Base-by-base conservation (phyloP, 64 coral and sea anemone species). In the Trachythela sp. region DNA sequence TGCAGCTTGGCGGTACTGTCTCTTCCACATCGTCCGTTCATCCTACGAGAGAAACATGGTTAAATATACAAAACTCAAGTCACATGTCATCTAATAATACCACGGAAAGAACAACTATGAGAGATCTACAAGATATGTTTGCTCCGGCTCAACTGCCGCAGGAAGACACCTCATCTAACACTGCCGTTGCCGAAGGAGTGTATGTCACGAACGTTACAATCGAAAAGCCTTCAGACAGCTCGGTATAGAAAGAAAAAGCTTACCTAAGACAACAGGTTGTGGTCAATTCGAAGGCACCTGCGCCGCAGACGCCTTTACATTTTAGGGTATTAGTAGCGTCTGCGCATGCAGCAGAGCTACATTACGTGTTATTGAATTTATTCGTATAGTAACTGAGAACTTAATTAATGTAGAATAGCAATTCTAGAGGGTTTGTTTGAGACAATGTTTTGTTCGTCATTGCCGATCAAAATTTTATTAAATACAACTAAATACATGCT, bases 1-100 rank as follows among this genome's bases (percentile, higher is more conserved):
- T 64, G 22, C 20, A 20, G 22, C 15, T 64, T 64, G 56, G 75
- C 2, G 75, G 75, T 9, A 80, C 75, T 35, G 34, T 80, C 15
- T 80, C 75, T 80, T 80, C 75, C 15, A 80, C 75, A 17, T 80
- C 75, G 35, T 80, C 75, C 8, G 33, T 80, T 37, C 75, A 80
- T 39, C 75, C 75, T 14, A 80, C 75, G 4, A 39, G 33, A 39
- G 75, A 80, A 39, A 80, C 75, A 37, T 80, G 75, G 75, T 80
- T 80, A 80, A 39, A 80, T 80, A 39, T 80, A 2, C 75, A 80
- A 80, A 26, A 64, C 56, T 64, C 56, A 64, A 52, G 22, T 52
- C 49, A 20, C 13, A 6, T 64, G 17, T 64, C 56, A 64, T 24
- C 56, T 22, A 64, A 64, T 27, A 26, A 64, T 22, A 27, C 5